Conservation (phyloP, 1,140 invertebrate genomes). For the Diplogasteroides magnus region DNA sequence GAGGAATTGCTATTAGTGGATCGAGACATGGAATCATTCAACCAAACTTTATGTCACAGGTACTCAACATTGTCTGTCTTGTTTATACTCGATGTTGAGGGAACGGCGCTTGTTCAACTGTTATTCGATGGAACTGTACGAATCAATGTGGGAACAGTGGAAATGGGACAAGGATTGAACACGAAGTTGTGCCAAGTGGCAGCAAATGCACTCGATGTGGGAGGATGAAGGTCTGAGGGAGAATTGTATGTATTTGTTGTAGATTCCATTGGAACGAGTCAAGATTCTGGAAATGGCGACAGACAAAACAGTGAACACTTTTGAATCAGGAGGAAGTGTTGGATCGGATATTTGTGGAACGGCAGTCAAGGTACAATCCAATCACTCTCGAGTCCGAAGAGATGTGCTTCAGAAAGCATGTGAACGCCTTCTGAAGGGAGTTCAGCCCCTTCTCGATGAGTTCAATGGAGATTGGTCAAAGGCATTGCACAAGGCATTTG, state of each 20-base stretch:
- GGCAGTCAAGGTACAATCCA: slow-evolving; percentile 64
- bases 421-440: slow-evolving; percentile 67
- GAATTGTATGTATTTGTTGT: not conserved
- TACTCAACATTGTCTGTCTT: slow-evolving; percentile 15
- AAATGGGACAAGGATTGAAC: slow-evolving; percentile 46
- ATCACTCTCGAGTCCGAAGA: not conserved
- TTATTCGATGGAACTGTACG: slow-evolving; percentile 38
- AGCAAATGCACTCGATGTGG: slow-evolving; percentile 56
- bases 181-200: slow-evolving; percentile 35
- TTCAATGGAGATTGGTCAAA: slow-evolving; percentile 74
- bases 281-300: slow-evolving; percentile 80
- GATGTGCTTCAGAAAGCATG: slow-evolving; percentile 69
- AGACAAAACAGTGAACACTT: slow-evolving; percentile 86
- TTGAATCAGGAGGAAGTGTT: slow-evolving; percentile 80
- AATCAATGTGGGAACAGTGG: slow-evolving; percentile 40
- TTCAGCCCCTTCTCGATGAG: slow-evolving; percentile 70
- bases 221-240: slow-evolving; percentile 63
- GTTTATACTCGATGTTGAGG: slow-evolving; percentile 1
- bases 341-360: slow-evolving; percentile 87
- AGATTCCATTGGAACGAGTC: slow-evolving; percentile 69
- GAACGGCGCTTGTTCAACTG: slow-evolving; percentile 31
- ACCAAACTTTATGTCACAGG: slow-evolving; percentile 75
- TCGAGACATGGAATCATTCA: slow-evolving; percentile 82
- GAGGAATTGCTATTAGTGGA: slow-evolving; percentile 75
- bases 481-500: slow-evolving; percentile 68